Evolutionary conservation across 2,113 vertebrate species (phyloP).

Genomic region (Odontophorus gujanensis): DNA sequence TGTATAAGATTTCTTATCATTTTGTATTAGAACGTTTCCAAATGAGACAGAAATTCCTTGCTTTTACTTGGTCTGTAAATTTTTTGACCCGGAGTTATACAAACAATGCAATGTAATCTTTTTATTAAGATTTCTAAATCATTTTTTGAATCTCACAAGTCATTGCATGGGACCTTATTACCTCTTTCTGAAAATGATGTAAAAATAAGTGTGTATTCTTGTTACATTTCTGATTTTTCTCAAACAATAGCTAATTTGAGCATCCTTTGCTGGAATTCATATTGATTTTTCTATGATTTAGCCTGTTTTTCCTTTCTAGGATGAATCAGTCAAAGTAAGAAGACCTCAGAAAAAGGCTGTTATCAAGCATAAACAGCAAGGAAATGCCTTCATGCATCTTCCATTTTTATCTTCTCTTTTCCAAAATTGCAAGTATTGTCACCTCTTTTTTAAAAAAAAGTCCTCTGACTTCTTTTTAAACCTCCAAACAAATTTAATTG

Average conservation of each 20-base stretch:
- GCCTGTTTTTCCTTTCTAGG: neutral
- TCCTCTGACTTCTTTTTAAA: neutral
- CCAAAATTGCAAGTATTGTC: neutral
- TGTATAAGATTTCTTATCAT: neutral
- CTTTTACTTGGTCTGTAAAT: neutral
- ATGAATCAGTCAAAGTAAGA: neutral
- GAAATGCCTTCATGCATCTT: neutral
- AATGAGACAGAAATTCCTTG: neutral
- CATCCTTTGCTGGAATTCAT: neutral
- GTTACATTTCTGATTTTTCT: neutral
- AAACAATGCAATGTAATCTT: neutral
- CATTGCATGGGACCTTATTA: neutral
- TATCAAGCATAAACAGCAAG: neutral
- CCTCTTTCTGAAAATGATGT: neutral
- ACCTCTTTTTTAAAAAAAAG: neutral
- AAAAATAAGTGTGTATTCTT: neutral
- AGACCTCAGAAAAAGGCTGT: neutral
- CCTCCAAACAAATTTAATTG: neutral
- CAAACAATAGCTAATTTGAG: neutral
- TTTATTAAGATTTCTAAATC: neutral
- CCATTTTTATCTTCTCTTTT: neutral
- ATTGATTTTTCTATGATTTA: neutral
- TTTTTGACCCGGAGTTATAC: neutral
- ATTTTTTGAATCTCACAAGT: neutral
- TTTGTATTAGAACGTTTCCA: neutral